Conservation (phyloP, 2,797 vertebrate species). For the Tinamus major region DNA sequence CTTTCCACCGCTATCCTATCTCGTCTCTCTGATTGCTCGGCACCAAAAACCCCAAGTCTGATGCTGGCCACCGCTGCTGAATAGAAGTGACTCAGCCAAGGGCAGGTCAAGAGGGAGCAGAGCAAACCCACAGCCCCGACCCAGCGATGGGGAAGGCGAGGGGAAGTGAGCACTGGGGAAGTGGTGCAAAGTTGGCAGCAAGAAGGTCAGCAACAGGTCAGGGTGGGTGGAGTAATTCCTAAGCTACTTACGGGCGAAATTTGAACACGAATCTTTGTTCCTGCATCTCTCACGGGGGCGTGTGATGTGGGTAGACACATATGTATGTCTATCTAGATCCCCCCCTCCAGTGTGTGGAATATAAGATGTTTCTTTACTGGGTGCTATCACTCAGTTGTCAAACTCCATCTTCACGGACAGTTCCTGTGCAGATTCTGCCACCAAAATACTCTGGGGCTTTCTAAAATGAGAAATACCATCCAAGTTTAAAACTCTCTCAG, state of each 20-base stretch:
- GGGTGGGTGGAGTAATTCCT: background rate
- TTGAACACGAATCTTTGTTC: accelerated
- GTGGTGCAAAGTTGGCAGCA: background rate
- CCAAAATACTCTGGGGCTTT: background rate
- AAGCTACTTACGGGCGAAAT: background rate
- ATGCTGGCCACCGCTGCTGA: background rate
- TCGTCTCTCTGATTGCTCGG: background rate
- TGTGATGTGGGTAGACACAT: accelerated
- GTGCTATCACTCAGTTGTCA: background rate
- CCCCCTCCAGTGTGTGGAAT: background rate
- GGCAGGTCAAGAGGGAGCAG: background rate
- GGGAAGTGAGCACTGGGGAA: background rate
- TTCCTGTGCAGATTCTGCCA: background rate
- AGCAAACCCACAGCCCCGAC: background rate
- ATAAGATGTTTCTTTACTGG: background rate
- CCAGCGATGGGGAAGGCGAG: background rate
- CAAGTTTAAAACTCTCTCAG: background rate
- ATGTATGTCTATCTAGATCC: background rate
- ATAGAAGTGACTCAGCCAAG: constrained; percentile 51
- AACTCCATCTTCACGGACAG: background rate
- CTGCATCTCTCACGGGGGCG: background rate
- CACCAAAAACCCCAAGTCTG: background rate
- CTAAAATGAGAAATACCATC: background rate
- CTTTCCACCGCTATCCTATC: background rate
- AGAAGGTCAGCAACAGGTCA: background rate